Evolutionary conservation across 2,113 vertebrate genomes (phyloP).

Genomic region (Meleagris gallopavo): DNA sequence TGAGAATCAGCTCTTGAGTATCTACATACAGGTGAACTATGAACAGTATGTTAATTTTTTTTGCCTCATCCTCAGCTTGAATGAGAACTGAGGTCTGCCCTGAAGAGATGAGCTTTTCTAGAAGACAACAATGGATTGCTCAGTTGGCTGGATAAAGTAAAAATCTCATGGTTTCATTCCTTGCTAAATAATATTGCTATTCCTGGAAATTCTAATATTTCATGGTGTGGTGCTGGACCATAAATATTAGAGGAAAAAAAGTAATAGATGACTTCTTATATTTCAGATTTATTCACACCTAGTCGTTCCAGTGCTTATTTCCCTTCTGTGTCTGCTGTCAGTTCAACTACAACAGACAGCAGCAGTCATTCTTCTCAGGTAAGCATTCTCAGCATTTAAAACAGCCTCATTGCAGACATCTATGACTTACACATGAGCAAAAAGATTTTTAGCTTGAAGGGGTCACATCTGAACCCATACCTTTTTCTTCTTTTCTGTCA

Average conservation of each 20-base stretch:
- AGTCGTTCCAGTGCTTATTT: constrained; percentile 81
- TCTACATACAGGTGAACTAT: not conserved
- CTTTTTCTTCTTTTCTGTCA: constrained; percentile 56
- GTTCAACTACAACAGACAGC: constrained; percentile 72
- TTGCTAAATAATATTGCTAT: not conserved
- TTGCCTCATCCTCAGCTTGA: not conserved
- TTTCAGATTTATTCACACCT: constrained; percentile 92
- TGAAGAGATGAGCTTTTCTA: not conserved
- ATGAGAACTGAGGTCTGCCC: not conserved
- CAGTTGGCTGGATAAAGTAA: not conserved
- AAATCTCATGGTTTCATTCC: not conserved
- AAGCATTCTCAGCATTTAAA: not conserved
- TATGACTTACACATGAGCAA: not conserved
- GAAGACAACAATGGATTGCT: not conserved
- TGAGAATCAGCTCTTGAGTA: not conserved
- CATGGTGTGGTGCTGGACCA: not conserved
- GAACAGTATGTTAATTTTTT: not conserved
- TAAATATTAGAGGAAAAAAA: not conserved
- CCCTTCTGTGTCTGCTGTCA: constrained; percentile 80
- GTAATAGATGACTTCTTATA: not conserved
- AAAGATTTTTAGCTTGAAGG: not conserved
- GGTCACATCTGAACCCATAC: not conserved
- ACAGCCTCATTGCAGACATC: not conserved
- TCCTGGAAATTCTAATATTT: not conserved
- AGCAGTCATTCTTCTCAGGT: constrained; percentile 86